Conservation (phyloP, 2,888 invertebrate genomes). For the Nasonia oneida region DNA sequence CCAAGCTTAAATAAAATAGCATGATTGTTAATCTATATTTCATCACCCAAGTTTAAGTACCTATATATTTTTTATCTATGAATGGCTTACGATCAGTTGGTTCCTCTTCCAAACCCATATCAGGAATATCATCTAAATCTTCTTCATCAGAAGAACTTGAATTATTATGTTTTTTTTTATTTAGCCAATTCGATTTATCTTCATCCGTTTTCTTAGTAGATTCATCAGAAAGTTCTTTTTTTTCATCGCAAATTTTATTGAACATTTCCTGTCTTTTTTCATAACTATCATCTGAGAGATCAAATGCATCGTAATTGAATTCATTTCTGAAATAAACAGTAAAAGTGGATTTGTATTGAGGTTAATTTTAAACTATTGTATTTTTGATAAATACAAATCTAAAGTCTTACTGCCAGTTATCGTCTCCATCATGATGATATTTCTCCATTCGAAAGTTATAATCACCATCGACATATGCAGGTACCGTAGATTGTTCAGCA, state of each 20-base stretch:
- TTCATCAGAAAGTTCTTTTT: conserved; percentile 68
- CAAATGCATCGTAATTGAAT: conserved; percentile 78
- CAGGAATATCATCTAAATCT: conserved; percentile 75
- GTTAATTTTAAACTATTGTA: conserved; percentile 40
- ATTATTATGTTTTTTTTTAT: conserved; percentile 72
- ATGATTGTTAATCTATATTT: neutral
- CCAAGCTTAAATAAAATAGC: conserved; percentile 68
- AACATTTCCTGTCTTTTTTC: conserved; percentile 82
- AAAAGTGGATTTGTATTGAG: neutral
- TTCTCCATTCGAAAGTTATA: conserved; percentile 81
- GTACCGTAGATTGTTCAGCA: conserved; percentile 83
- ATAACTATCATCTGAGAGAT: conserved; percentile 79
- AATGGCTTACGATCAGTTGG: conserved; percentile 79
- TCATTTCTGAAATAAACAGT: conserved; percentile 70
- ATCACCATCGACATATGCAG: conserved; percentile 83
- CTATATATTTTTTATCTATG: conserved; percentile 1
- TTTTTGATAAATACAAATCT: neutral
- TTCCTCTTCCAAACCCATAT: conserved; percentile 77
- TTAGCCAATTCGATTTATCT: conserved; percentile 78
- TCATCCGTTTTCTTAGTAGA: neutral
- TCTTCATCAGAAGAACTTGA: conserved; percentile 80
- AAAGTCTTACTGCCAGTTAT: conserved; percentile 71
- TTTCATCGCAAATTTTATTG: conserved; percentile 79
- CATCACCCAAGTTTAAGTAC: neutral
- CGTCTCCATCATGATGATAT: conserved; percentile 83